phyloP scores from a whole-genome alignment of 2,113 vertebrate genomes.

The Tachycineta bicolor region DNA sequence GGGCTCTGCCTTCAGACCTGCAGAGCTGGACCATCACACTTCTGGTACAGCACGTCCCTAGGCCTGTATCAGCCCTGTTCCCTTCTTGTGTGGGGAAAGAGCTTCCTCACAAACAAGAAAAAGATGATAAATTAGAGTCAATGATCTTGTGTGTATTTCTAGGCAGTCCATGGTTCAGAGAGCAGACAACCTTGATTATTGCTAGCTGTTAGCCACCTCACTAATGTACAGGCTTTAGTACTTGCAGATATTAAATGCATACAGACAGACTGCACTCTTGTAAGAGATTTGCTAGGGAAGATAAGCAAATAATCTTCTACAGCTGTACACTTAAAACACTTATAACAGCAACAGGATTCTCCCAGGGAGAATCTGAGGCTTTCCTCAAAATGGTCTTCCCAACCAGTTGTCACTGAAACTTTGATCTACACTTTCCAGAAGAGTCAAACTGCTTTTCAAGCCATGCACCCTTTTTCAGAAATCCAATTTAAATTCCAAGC shows the following conservation, averaged over 20 bases:
- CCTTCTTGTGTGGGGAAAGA: background rate
- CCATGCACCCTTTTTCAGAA: background rate
- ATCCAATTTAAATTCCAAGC: background rate
- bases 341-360: background rate
- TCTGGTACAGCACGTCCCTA: fast-evolving
- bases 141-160: background rate
- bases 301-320: background rate
- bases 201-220: background rate
- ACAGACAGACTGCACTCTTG: background rate
- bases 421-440: background rate
- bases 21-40: background rate
- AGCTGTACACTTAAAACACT: background rate
- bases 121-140: background rate
- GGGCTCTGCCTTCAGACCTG: background rate
- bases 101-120: background rate
- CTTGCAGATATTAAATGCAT: background rate
- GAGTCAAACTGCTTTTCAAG: background rate
- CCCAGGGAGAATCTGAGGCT: background rate
- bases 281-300: background rate
- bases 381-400: background rate
- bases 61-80: background rate
- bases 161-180: background rate
- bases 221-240: background rate
- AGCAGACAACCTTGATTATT: background rate
- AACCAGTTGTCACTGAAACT: background rate